Evolutionary conservation across 2,888 invertebrate species (phyloP).

Genomic region (Chelonus formosanus): DNA sequence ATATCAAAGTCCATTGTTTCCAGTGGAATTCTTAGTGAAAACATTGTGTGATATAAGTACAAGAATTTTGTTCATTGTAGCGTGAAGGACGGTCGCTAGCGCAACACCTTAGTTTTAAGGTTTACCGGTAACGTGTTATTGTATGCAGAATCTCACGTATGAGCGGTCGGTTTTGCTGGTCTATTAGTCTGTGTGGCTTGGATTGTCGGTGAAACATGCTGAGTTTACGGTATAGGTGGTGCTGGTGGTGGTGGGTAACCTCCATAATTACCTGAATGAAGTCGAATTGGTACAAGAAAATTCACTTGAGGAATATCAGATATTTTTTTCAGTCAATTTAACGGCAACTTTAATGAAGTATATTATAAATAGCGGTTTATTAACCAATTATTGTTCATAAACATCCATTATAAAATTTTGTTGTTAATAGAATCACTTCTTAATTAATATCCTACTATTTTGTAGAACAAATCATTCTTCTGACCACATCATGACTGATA

Average conservation of each 20-base stretch:
- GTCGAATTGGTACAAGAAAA: conserved; percentile 24
- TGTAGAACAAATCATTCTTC: too few species aligned
- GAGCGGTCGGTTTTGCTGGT: too few species aligned
- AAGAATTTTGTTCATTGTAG: conserved; percentile 16
- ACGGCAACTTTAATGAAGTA: neutral
- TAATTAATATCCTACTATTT: too few species aligned
- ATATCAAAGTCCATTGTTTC: conserved; percentile 10
- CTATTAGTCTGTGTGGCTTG: neutral
- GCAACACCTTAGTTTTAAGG: conserved; percentile 9
- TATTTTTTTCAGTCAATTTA: neutral
- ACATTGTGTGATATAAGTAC: neutral
- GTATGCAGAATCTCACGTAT: neutral
- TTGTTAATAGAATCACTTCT: too few species aligned
- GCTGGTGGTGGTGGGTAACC: too few species aligned
- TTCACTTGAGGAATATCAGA: conserved; percentile 8
- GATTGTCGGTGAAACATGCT: too few species aligned
- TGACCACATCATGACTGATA: too few species aligned
- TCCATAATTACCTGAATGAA: conserved; percentile 21
- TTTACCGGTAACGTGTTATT: too few species aligned
- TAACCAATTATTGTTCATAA: too few species aligned
- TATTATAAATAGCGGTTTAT: too few species aligned
- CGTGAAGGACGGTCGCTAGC: conserved; percentile 29
- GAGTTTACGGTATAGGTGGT: too few species aligned
- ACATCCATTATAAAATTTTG: too few species aligned
- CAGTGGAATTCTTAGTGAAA: conserved; percentile 5